These are phyloP conservation scores for Aplysina aerophoba DNA, from an alignment of 37 sponge, comb jelly and placozoan genomes.

Conservation along the genomic window DNA sequence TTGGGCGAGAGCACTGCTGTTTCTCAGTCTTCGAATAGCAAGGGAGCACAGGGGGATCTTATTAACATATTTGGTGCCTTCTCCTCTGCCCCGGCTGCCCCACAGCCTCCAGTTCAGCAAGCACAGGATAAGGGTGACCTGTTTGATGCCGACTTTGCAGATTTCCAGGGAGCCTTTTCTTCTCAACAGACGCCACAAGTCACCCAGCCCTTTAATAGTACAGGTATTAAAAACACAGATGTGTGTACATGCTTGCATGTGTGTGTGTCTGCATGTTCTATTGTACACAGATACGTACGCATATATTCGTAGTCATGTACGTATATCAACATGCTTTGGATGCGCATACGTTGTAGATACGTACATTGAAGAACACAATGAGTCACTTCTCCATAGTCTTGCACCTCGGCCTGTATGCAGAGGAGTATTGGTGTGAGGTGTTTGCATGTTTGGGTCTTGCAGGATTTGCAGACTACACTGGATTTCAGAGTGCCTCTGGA, in stretches of 20 bases:
- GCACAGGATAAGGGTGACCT: slow-evolving; percentile 1
- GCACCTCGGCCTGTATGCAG: too few relatives aligned
- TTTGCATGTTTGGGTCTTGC: not conserved
- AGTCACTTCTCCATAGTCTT: too few relatives aligned
- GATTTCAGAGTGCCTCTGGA: slow-evolving; percentile 42
- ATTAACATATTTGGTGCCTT: slow-evolving; percentile 46
- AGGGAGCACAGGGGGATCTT: slow-evolving; percentile 2
- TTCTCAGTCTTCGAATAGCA: not conserved
- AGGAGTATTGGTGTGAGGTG: too few relatives aligned
- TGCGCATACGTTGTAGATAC: too few relatives aligned
- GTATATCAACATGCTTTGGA: too few relatives aligned
- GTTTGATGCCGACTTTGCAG: slow-evolving; percentile 54
- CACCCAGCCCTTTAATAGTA: too few relatives aligned
- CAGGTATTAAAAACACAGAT: not conserved
- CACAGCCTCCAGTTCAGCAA: slow-evolving; percentile 25
- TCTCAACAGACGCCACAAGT: too few relatives aligned
- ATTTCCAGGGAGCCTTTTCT: slow-evolving; percentile 50
- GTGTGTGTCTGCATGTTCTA: not conserved
- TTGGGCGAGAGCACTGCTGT: not conserved
- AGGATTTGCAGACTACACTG: slow-evolving; percentile 68
- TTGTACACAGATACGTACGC: too few relatives aligned
- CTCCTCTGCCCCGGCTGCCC: slow-evolving; percentile 26
- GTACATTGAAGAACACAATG: too few relatives aligned
- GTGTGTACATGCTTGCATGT: not conserved
- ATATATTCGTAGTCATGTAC: not conserved